phyloP scores from a whole-genome alignment of 2,797 vertebrate genomes.

The Florisuga fusca region DNA sequence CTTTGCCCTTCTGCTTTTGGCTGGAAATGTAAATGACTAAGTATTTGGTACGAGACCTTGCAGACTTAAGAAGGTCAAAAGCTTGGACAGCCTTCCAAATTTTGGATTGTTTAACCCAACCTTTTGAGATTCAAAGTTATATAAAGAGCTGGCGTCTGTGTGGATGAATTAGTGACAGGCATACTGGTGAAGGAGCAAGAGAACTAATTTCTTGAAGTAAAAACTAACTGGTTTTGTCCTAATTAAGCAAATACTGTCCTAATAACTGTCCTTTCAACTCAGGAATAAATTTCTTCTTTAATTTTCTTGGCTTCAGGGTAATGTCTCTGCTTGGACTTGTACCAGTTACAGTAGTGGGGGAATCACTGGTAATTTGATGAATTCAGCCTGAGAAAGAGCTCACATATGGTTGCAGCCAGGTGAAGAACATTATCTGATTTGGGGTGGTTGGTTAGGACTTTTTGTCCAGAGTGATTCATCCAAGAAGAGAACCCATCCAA shows the following conservation, averaged over 20 bases:
- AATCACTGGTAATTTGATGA: conserved; percentile 1
- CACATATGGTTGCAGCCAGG: not conserved
- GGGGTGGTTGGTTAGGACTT: not conserved
- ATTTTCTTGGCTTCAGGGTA: not conserved
- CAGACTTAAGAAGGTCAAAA: conserved; percentile 26
- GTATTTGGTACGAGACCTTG: conserved; percentile 23
- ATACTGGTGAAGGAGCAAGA: not conserved
- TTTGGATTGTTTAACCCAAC: not conserved
- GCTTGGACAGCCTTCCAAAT: not conserved
- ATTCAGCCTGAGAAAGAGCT: not conserved
- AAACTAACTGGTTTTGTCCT: not conserved
- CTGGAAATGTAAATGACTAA: conserved; percentile 41
- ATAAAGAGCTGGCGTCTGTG: not conserved
- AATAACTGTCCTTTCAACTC: not conserved
- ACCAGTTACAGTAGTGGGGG: not conserved
- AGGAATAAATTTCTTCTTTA: not conserved
- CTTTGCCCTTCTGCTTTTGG: conserved; percentile 4
- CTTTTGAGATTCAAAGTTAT: not conserved
- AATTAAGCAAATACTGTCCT: not conserved
- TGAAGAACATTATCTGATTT: conserved; percentile 40
- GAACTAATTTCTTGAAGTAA: not conserved
- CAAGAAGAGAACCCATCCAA: not conserved
- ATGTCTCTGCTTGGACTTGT: not conserved
- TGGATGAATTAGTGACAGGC: not conserved
- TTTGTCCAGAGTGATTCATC: conserved; percentile 7